Conservation (phyloP, 2,888 invertebrate species). For the Ganaspis brasiliensis region DNA sequence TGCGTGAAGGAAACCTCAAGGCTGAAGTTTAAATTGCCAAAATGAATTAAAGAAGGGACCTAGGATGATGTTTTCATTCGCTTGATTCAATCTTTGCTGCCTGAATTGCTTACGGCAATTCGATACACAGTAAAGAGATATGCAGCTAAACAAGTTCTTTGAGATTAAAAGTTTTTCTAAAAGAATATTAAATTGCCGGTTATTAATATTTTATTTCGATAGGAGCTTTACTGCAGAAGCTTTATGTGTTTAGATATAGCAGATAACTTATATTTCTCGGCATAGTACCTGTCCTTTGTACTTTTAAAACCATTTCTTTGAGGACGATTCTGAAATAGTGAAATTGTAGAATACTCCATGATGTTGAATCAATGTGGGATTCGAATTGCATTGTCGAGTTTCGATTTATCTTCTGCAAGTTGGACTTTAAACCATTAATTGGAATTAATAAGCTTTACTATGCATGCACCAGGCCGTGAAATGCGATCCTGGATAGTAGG, state of each 20-base stretch:
- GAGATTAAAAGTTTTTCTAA: not conserved
- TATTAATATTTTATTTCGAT: conserved; percentile 1
- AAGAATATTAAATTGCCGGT: not conserved
- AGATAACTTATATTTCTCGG: conserved; percentile 46
- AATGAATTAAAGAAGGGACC: too few species aligned
- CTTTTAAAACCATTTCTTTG: not conserved
- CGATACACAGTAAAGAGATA: conserved; percentile 4
- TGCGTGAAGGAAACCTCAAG: too few species aligned
- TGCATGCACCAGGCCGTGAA: conserved; percentile 77
- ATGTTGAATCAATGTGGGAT: conserved; percentile 47
- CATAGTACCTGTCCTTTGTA: too few species aligned
- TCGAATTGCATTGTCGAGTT: conserved; percentile 67
- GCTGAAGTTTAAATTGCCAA: too few species aligned
- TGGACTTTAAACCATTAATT: conserved; percentile 76
- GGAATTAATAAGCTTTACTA: conserved; percentile 78
- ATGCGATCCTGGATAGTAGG: conserved; percentile 74
- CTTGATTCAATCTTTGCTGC: too few species aligned
- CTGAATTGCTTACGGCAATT: not conserved
- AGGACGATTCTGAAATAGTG: too few species aligned
- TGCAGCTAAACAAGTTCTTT: not conserved
- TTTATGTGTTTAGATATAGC: conserved; percentile 41
- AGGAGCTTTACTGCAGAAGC: conserved; percentile 30
- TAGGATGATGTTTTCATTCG: too few species aligned
- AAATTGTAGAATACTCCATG: conserved; percentile 28
- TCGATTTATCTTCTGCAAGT: conserved; percentile 71